Base-by-base conservation (phyloP, 1,140 invertebrate species). In the Nixonia krombeini region DNA sequence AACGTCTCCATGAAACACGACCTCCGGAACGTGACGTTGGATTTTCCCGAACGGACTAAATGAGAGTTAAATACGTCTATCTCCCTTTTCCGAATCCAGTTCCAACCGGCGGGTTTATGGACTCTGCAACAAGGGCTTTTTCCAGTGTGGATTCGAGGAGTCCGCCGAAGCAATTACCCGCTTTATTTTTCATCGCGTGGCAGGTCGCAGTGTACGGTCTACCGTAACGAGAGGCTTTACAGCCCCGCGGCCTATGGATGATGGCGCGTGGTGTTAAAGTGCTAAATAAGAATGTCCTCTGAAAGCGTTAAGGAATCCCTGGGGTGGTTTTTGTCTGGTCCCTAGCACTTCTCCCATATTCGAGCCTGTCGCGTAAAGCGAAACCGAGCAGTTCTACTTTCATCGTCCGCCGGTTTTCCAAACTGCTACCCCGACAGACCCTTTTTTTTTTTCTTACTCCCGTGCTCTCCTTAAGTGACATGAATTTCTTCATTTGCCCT, bases 281-380 rank as follows among this genome's bases (percentile, higher is more conserved):
- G 74, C 75, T 69, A 73, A 79, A 76, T 81, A 81, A 81, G 70
- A 75, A 61, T 72, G 72, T 80, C 75, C 70, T 78, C 53, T 58
- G 73, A 69, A 67, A 76, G 56, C 68, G 57, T 65, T 61, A 66
- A 76, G 64, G 74, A 73, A 76, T 78, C 76, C 77, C 75, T 45
- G 18, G 44, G 63, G 64, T 69, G 33, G 49, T 52, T 62, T 59
- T 53, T 12, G 12, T 33, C 12, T 12, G 12, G 40, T 49, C 50
- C 38, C 35, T 55, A 45, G 15, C n/a, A 7, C 26, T 35, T 40
- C 21, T 21, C 17, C 8, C 12, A 13, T 13, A 16, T 35, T 13
- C 37, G 46, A 28, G 16, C 53, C 52, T 35, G n/a, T 28, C 42
- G 37, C 58, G 44, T 51, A 59, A 58, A 58, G 49, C 53, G 52